A percentile compares a stretch with the other conserved stretches of the same genome.
Conservation (phyloP, 2,113 vertebrate genomes). For the Rhadina sibilatrix region DNA sequence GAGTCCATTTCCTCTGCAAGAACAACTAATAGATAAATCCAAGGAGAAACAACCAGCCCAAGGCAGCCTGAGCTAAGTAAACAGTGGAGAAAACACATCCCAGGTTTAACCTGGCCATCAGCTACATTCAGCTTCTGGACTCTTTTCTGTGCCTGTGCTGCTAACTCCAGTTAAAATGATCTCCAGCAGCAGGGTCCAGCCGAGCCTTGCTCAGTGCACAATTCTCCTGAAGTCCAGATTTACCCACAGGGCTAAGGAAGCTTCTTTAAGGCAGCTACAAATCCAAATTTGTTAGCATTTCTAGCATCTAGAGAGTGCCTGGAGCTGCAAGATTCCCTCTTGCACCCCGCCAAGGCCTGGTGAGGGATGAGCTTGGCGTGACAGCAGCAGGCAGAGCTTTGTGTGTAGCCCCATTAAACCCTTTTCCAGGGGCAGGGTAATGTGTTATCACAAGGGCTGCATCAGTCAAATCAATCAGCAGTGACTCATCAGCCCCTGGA, state of each 20-base stretch:
- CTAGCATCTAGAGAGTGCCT: background rate
- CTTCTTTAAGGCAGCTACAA: background rate
- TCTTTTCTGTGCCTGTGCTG: background rate
- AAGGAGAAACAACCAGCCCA: background rate
- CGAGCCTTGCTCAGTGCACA: background rate
- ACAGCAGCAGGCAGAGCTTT: background rate
- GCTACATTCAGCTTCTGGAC: background rate
- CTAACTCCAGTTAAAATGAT: background rate
- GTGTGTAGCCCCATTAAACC: background rate
- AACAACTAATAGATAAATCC: slow-evolving; percentile 36
- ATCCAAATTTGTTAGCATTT: background rate
- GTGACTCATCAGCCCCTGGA: background rate
- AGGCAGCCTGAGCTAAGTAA: background rate
- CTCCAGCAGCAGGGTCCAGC: background rate
- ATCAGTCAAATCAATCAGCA: background rate
- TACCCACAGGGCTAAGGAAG: background rate
- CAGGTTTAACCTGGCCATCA: background rate
- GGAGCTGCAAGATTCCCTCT: background rate
- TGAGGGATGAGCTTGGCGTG: background rate
- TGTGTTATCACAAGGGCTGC: background rate
- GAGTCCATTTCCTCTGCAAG: background rate
- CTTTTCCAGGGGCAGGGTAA: background rate
- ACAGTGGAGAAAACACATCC: background rate
- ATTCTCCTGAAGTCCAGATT: background rate
- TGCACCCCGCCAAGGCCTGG: background rate